Percentiles rank a stretch among this genome's conserved stretches.
Evolutionary conservation across 2,113 vertebrate species (phyloP).

Genomic region (Noctilio leporinus): DNA sequence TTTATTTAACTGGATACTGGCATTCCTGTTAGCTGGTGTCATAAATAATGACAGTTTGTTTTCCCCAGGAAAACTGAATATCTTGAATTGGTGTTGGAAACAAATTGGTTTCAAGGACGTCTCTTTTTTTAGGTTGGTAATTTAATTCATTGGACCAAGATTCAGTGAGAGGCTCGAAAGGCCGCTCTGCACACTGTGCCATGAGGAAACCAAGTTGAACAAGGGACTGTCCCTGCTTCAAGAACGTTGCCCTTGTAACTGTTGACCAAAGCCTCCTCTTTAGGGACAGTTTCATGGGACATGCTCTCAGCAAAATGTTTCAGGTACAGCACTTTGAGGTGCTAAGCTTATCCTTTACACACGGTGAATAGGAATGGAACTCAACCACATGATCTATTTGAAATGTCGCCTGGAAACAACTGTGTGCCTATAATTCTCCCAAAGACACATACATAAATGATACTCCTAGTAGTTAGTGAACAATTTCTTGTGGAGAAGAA

Average conservation of each 20-base stretch:
- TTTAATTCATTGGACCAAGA: background rate
- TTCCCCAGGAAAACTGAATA: background rate
- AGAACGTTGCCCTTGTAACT: background rate
- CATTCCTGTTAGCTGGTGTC: background rate
- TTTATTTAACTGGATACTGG: background rate
- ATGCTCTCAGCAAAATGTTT: background rate
- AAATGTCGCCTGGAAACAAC: conserved; percentile 24
- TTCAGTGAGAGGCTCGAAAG: background rate
- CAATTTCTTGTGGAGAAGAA: background rate
- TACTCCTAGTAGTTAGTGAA: background rate
- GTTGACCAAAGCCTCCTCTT: background rate
- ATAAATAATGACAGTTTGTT: background rate
- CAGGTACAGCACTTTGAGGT: background rate
- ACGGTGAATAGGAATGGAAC: background rate
- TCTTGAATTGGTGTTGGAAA: background rate
- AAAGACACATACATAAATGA: background rate
- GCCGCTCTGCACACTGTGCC: no score
- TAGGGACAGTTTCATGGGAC: background rate
- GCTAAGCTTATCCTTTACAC: background rate
- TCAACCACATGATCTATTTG: background rate
- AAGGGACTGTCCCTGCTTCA: background rate
- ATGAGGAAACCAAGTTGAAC: background rate
- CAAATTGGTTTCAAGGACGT: background rate
- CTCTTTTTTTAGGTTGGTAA: background rate
- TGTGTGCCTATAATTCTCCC: background rate